phyloP scores from a whole-genome alignment of 64 coral and sea anemone genomes.

The Anthopleura sola region DNA sequence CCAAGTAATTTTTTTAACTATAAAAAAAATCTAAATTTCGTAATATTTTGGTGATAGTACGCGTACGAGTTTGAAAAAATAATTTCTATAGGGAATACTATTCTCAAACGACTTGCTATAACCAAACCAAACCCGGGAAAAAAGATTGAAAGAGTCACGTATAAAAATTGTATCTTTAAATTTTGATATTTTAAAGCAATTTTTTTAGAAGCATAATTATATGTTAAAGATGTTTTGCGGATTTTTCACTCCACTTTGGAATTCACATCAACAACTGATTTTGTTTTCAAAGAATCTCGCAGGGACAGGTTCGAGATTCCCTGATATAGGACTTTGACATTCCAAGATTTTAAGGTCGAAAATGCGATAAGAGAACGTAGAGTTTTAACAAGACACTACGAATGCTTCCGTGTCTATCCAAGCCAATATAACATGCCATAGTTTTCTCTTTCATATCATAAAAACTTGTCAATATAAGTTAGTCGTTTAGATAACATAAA shows the following conservation, averaged over 20 bases:
- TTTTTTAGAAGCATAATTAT: not conserved
- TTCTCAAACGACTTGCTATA: too few relatives aligned
- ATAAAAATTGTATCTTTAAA: too few relatives aligned
- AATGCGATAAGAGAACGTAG: not conserved
- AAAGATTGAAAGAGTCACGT: too few relatives aligned
- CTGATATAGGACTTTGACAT: slow-evolving; percentile 1
- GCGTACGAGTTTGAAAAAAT: too few relatives aligned
- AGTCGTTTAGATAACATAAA: not conserved
- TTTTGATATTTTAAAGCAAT: not conserved
- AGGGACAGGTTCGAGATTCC: not conserved
- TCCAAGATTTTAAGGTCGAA: slow-evolving; percentile 8
- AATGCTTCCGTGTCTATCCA: not conserved
- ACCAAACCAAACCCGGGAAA: too few relatives aligned
- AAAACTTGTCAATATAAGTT: not conserved
- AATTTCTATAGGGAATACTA: too few relatives aligned
- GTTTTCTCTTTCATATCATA: not conserved
- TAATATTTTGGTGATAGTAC: not conserved
- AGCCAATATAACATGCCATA: not conserved
- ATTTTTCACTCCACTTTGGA: not conserved
- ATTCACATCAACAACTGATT: not conserved
- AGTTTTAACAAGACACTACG: slow-evolving; percentile 5
- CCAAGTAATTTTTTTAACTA: too few relatives aligned
- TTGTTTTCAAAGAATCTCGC: not conserved
- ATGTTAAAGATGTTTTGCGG: not conserved
- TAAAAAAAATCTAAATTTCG: not conserved